Base-by-base conservation (phyloP, 2,888 invertebrate species). In the Amblyteles armatorius region DNA sequence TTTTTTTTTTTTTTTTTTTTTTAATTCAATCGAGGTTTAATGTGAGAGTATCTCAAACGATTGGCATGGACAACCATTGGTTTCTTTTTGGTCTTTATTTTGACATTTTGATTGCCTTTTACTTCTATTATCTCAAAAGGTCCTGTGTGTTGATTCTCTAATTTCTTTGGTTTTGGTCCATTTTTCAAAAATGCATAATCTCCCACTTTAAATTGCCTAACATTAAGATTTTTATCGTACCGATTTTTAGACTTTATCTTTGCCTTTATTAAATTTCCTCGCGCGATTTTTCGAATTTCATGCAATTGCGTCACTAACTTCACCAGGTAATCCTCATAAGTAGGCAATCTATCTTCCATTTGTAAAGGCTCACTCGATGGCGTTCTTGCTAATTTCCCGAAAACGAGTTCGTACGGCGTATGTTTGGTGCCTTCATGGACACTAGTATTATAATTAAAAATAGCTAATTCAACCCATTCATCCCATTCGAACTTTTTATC, bases 181-280 rank as follows among this genome's bases (percentile, higher is more conserved):
- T 78, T 83, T 50, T 82, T 11, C 5, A 82, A 26, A 40, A 57
- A 83, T n/a, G 85, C 84, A n/a, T 69, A n/a, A n/a, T 84, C 83
- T 1, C 83, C 85, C 2, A 48, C 40, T 11, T 69, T 29, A 11
- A 85, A 83, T 11, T 19, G 6, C n/a, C 48, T 52, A 0, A 60
- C 57, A 11, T 77, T 79, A 5, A 73, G 44, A 3, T 55, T n/a
- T 9, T 72, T 44, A 29, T 88, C 87, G 9, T 85, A 87, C 9
- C 82, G 73, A 0, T 40, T 48, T 60, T 85, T 82, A 0, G 83
- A 81, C 69, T 55, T 76, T 29, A 50, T n/a, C 63, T 87, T 88
- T 1, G 84, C 79, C 29, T 29, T 26, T 2, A 78, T 67, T 6
- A 81, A 73, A 57, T 87, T 85, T 36, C 73, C 44, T 11, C 67